Percentiles rank a stretch among this genome's conserved stretches.
Evolutionary conservation across 2,113 vertebrate species (phyloP).

Genomic region (Spea bombifrons): DNA sequence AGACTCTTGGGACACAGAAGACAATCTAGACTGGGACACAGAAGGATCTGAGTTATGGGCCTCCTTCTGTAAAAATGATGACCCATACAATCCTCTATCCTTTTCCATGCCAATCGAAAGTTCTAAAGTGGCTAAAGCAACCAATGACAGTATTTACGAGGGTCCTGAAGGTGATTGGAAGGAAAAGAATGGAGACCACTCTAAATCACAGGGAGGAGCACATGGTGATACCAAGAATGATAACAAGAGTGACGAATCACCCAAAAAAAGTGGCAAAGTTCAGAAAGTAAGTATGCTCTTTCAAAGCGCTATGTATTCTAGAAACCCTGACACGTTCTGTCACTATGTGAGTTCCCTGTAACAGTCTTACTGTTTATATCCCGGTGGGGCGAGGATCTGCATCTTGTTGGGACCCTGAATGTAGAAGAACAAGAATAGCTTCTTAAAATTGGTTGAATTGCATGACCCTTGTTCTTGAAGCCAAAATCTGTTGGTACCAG

Average conservation of each 20-base stretch:
- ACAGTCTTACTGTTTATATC: too few species aligned
- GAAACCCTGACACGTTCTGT: too few species aligned
- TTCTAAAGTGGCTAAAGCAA: background rate
- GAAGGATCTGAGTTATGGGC: conserved; percentile 23
- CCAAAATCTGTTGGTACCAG: too few species aligned
- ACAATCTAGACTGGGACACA: background rate
- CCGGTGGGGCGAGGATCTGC: too few species aligned
- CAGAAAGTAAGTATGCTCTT: conserved; percentile 21
- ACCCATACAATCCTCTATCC: conserved; percentile 41
- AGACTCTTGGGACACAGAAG: conserved; percentile 8
- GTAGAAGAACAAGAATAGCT: too few species aligned
- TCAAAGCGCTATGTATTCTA: too few species aligned
- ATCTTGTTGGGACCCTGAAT: too few species aligned
- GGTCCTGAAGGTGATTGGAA: background rate
- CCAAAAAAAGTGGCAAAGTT: too few species aligned
- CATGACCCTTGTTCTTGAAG: background rate
- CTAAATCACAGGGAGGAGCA: too few species aligned
- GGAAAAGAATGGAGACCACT: background rate
- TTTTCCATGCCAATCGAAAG: conserved; percentile 17
- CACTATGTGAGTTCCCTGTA: too few species aligned
- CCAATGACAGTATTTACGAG: background rate
- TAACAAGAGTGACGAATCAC: too few species aligned
- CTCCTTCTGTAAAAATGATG: background rate
- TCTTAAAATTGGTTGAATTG: background rate
- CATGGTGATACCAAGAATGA: too few species aligned